Evolutionary conservation across 2,113 vertebrate genomes (phyloP), one percentile per base, ranked within the genome.

Genomic region (Grammomys dolichurus): DNA sequence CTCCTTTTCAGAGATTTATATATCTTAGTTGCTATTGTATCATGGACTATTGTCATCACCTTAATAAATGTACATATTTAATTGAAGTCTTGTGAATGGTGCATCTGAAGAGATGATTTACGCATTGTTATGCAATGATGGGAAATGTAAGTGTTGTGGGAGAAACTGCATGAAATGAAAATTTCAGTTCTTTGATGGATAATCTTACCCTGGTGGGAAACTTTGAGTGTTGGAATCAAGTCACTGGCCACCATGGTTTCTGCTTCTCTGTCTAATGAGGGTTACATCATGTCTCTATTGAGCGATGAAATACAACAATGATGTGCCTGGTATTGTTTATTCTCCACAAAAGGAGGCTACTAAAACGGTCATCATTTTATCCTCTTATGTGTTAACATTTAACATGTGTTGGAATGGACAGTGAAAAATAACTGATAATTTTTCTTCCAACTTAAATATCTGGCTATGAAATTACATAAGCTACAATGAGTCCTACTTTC

Each of bases 401-500:
- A 87, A 31, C 51, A 87, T 56, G 70, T 11, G 16, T 89, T 3
- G 4, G 4, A 54, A 58, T 89, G 3, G 1, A 65, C 56, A 82
- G 40, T 46, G 22, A 60, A 4, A 86, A 81, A 58, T 54, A 67
- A 43, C 17, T 46, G 54, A 43, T 80, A 22, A 36, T 75, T 91
- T 96, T 81, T 36, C 16, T 72, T 91, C 17, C 24, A 77, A 7
- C 14, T 78, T 67, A 72, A 76, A 28, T 60, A 88, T 58, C 84
- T 67, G 76, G 77, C 24, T 76, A 86, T 28, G 63, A 95, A 89
- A 94, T 73, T 96, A 67, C 81, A 33, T 43, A 22, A 81, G 51
- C 40, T 75, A 43, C 40, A 5, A 70, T 46, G 75, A 85, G 11
- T 7, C 36, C 91, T 48, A 87, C 80, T 76, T 13, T 93, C 40